A percentile compares a stretch with the other conserved stretches of the same genome.
These are phyloP conservation scores for Hystrix brachyura DNA, from an alignment of 2,113 vertebrate species.

Conservation along the genomic window DNA sequence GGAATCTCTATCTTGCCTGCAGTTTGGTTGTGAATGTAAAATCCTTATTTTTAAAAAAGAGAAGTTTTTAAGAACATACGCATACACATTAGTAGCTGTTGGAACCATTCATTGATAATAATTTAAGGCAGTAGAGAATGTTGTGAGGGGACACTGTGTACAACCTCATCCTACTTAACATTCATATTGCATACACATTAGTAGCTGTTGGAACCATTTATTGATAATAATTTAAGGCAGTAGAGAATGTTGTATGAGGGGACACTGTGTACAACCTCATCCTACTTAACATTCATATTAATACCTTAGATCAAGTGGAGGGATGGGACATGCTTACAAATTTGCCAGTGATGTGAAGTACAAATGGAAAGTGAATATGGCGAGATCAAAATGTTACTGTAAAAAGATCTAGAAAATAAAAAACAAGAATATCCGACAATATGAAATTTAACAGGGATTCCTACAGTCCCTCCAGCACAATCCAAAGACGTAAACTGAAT, in stretches of 20 bases:
- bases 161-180: no score
- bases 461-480: not conserved
- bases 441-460: not conserved
- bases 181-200: not conserved
- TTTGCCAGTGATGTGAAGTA: not conserved
- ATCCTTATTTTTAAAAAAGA: not conserved
- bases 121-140: not conserved
- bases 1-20: not conserved
- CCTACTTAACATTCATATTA: not conserved
- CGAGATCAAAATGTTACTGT: not conserved
- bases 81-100: not conserved
- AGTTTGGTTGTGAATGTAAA: not conserved
- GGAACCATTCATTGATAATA: not conserved
- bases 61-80: not conserved
- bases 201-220: not conserved
- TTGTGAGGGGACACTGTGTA: not conserved
- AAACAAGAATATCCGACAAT: slow-evolving; percentile 17
- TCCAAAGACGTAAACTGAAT: not conserved
- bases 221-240: not conserved
- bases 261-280: not conserved
- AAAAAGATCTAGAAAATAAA: not conserved
- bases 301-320: not conserved
- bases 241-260: not conserved
- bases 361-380: not conserved
- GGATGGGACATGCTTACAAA: not conserved